Base-by-base conservation (phyloP, 2,113 vertebrate species). In the Burhinus oedicnemus region DNA sequence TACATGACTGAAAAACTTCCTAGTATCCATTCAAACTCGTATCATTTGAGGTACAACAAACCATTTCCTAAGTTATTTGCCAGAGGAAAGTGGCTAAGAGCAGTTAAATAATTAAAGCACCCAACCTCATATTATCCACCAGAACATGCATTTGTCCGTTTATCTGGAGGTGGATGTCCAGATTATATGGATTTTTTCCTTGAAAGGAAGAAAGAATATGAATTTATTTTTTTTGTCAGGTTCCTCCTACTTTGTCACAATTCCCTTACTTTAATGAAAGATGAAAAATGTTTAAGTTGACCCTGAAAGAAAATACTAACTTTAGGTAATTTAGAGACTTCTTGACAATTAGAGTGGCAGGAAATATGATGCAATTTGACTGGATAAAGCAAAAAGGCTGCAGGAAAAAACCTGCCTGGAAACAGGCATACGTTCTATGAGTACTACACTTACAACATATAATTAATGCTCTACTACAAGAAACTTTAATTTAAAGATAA, bases 401-500 rank as follows among this genome's bases (percentile, higher is more conserved):
- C 34, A 0, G 0, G 68, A 38, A 64, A 69, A 76, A 92, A 32
- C 29, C 34, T 84, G 42, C 47, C 27, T 52, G 34, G 36, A 34
- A 78, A 32, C 7, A 6, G 40, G 7, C 34, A 14, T 21, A 8
- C 0, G 0, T 60, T 36, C 0, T 44, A 15, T 0, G 4, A 72
- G 18, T 69, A 6, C 44, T 82, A 25, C 6, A 49, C 5, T 83
- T 58, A 15, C 1, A 0, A 47, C 15, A 9, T 81, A 16, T 44
- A 83, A 60, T 36, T 77, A 29, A 38, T 78, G 30, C n/a, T 90
- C 20, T 75, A 22, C 55, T 26, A 54, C 15, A 65, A 45, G 30
- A 51, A 68, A 18, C 27, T 65, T 44, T 40, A n/a, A 65, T 4
- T 72, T 70, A 58, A 88, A 86, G 21, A 65, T 54, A 89, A 29